Evolutionary conservation across 2,888 invertebrate genomes (phyloP), one percentile per base, ranked within the genome.

Genomic region (Ochropacha duplaris): DNA sequence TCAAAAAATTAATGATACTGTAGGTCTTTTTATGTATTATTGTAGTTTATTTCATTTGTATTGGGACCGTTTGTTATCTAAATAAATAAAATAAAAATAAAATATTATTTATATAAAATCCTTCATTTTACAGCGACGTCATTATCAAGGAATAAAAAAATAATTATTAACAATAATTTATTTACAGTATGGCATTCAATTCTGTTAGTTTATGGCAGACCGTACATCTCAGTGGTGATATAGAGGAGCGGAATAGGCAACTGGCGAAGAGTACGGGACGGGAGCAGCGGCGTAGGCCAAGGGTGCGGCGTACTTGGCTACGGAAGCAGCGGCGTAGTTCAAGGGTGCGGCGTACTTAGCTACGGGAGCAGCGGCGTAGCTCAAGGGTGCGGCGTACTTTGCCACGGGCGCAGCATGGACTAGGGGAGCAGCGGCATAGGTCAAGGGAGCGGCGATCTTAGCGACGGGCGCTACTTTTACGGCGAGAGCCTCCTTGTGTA

Each of bases 401-500:
- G 57, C 61, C 11, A 69, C 71, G 51, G 71, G 69, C 14, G 74
- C 69, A 50, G 68, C 61, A 58, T 71, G 66, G 49, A 71, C 64
- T 26, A 64, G 62, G 9, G 68, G 65, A 6, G 69, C 64, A 36
- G 67, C 57, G 49, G 50, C 55, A 56, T 74, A 66, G 14, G 65
- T 64, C 4, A 72, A 70, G 26, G 68, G 70, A 11, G 76, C 66
- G 54, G 72, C 73, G 52, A 77, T 76, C 64, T 85, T 84, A 61
- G 85, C 78, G 54, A 63, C 65, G 24, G 77, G 75, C 2, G 31
- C 31, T 0, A 31, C 31, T 31, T 31, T 31, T 6, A 31, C 31
- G 51, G 71, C 86, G 66, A 92, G 74, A 50, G 93, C 87, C 65
- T 91, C 90, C 64, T 73, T 87, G 78, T 83, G 88, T 12, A 93